phyloP scores from a whole-genome alignment of 2,888 invertebrate species.

The Parnassius glacialis region DNA sequence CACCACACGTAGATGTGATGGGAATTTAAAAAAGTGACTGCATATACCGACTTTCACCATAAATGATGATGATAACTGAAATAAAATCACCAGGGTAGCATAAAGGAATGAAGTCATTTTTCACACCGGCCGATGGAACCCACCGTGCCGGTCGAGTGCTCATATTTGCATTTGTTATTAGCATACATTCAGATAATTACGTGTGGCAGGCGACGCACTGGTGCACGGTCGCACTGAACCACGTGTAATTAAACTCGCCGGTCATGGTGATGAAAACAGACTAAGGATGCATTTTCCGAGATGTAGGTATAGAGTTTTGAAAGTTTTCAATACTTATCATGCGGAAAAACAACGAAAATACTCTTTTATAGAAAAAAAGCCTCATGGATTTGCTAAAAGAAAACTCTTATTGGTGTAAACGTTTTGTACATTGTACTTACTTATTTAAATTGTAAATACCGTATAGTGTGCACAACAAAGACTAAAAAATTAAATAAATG shows the following conservation, averaged over 20 bases:
- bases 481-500: too few species aligned
- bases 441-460: too few species aligned
- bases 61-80: conserved; percentile 9
- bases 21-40: too few species aligned
- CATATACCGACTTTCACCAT: not conserved
- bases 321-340: too few species aligned
- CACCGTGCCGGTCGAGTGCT: conserved; percentile 42
- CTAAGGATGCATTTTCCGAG: conserved; percentile 34
- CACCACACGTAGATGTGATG: too few species aligned
- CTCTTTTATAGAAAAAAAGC: too few species aligned
- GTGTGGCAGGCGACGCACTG: conserved; percentile 59
- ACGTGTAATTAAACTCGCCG: conserved; percentile 54
- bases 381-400: too few species aligned
- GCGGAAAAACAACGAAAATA: too few species aligned
- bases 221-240: conserved; percentile 47
- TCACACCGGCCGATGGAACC: conserved; percentile 47
- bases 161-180: conserved; percentile 74
- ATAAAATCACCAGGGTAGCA: conserved; percentile 19
- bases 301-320: too few species aligned
- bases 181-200: conserved; percentile 71
- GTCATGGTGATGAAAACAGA: conserved; percentile 40
- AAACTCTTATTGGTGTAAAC: too few species aligned
- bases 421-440: too few species aligned
- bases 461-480: too few species aligned
- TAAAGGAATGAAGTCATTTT: conserved; percentile 65